These are phyloP conservation scores for Saccostrea echinata DNA, from an alignment of 1,140 invertebrate genomes.

Conservation along the genomic window DNA sequence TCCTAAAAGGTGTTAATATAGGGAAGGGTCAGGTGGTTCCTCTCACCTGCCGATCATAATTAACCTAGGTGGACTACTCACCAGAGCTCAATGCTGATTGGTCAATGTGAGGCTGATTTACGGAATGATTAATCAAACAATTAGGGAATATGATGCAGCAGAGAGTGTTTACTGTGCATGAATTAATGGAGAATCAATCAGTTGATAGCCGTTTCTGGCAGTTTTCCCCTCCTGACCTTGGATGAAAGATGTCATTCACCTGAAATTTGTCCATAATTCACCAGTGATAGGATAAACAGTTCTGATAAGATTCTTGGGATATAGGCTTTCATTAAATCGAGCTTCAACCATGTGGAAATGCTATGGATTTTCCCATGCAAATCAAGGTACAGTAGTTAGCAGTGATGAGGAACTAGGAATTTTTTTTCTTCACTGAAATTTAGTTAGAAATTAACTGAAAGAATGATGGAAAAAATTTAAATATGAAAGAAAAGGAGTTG, in stretches of 20 bases:
- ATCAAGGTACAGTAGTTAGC: neutral
- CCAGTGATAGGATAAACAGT: conserved; percentile 32
- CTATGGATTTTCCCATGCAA: conserved; percentile 20
- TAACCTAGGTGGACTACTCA: conserved; percentile 2
- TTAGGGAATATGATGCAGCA: conserved; percentile 29
- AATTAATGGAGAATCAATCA: conserved; percentile 16
- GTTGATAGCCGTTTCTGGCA: conserved; percentile 23
- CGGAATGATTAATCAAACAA: conserved; percentile 20
- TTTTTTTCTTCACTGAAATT: neutral
- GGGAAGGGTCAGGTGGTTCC: conserved; percentile 12
- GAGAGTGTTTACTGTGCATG: neutral
- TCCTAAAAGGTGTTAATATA: conserved; percentile 3
- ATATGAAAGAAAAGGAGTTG: too few species aligned
- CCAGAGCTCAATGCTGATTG: neutral
- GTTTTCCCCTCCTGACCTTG: conserved; percentile 3
- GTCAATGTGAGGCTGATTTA: neutral
- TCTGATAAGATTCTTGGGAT: conserved; percentile 11
- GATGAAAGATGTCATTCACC: conserved; percentile 7
- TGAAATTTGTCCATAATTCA: conserved; percentile 32
- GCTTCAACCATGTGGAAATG: conserved; percentile 29
- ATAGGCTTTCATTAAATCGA: conserved; percentile 11
- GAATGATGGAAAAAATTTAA: too few species aligned
- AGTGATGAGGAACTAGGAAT: neutral
- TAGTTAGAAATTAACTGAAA: too few species aligned
- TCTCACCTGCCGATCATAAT: conserved; percentile 26